A percentile compares a stretch with the other conserved stretches of the same genome.
Conservation (phyloP, 2,797 vertebrate species). For the Smutsia gigantea region DNA sequence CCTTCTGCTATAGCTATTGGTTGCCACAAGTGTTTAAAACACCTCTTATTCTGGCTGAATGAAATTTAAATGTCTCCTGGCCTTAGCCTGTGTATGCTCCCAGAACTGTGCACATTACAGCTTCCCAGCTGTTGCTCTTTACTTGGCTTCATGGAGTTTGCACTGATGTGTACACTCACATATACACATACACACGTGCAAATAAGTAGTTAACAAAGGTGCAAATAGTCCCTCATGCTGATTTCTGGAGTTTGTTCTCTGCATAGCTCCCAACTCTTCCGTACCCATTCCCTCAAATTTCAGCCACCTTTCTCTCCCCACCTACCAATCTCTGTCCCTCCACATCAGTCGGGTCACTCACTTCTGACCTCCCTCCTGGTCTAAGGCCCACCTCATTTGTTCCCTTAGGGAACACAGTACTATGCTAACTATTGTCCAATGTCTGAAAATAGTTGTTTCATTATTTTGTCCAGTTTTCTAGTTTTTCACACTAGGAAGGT, state of each 20-base stretch:
- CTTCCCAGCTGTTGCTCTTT: background rate
- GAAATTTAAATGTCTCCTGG: background rate
- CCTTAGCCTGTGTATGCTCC: background rate
- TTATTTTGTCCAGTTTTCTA: background rate
- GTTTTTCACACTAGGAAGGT: background rate
- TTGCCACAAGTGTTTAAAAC: background rate
- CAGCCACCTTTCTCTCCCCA: too few species aligned
- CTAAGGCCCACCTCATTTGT: accelerated
- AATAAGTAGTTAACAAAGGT: accelerated
- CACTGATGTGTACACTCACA: too few species aligned
- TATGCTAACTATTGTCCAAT: background rate
- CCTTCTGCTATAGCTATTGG: too few species aligned
- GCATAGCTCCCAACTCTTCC: background rate
- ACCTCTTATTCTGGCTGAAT: background rate
- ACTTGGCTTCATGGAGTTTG: background rate
- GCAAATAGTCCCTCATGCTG: accelerated
- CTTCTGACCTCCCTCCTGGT: too few species aligned
- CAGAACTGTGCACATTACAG: background rate
- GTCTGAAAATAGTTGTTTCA: background rate
- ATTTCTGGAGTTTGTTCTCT: background rate
- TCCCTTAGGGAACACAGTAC: background rate
- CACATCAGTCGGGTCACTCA: too few species aligned
- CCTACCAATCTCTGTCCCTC: background rate
- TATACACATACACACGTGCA: accelerated
- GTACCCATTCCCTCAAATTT: too few species aligned